Percentiles rank a stretch among this genome's conserved stretches.
These are phyloP conservation scores for Gambusia yucatana DNA, from an alignment of 2,797 vertebrate species.

Conservation along the genomic window DNA sequence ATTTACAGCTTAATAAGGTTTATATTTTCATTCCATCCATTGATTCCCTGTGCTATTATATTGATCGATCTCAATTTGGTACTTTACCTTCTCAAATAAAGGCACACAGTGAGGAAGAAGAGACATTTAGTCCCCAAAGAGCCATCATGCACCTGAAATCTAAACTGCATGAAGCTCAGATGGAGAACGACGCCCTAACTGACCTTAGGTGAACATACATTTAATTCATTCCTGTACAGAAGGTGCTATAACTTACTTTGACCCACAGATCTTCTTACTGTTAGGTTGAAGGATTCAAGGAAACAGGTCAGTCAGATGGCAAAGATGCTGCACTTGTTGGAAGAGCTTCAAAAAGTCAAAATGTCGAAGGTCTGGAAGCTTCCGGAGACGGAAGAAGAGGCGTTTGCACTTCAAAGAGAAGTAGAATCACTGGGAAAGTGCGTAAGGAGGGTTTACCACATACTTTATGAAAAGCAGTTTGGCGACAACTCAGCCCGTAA, in stretches of 20 bases:
- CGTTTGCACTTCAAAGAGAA: constrained; percentile 72
- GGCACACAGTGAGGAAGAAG: constrained; percentile 72
- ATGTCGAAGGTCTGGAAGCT: constrained; percentile 77
- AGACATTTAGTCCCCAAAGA: constrained; percentile 63
- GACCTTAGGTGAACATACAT: constrained; percentile 79
- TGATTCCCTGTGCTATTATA: neutral
- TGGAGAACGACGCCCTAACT: constrained; percentile 75
- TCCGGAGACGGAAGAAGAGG: constrained; percentile 75
- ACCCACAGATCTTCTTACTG: constrained; percentile 38
- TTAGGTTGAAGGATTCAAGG: constrained; percentile 79
- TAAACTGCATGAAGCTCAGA: constrained; percentile 77
- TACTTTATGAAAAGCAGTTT: constrained; percentile 60
- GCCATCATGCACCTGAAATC: constrained; percentile 77
- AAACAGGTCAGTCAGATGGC: constrained; percentile 76
- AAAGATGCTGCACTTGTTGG: constrained; percentile 79
- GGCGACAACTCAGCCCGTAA: constrained; percentile 53
- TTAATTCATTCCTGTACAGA: neutral
- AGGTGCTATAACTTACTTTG: constrained; percentile 6
- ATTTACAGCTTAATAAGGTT: constrained; percentile 77
- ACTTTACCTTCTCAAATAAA: constrained; percentile 50
- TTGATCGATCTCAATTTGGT: neutral
- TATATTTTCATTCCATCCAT: constrained; percentile 30
- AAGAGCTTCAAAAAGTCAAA: constrained; percentile 81
- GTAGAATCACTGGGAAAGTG: constrained; percentile 69
- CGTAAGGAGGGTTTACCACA: constrained; percentile 73